Evolutionary conservation across 2,113 vertebrate species (phyloP), one percentile per base, ranked within the genome.

Genomic region (Ctenomys sociabilis): DNA sequence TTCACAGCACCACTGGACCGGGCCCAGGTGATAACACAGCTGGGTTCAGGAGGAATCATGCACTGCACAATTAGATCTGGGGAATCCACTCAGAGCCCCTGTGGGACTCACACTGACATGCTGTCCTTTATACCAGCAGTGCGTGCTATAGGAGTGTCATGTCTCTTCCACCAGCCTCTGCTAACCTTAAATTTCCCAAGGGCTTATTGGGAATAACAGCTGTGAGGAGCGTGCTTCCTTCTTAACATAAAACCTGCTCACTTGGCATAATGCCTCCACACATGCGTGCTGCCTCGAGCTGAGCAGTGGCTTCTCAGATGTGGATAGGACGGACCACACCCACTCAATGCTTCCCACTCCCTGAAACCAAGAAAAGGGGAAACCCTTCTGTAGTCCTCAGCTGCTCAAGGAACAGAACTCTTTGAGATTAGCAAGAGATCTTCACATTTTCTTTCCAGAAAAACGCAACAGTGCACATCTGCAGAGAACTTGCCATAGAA

Each of bases 261-360:
- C 30, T 1, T 10, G n/a, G 30, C 37, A n/a, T 43, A 32, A 22
- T 26, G 5, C 28, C 45, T 80, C 45, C 45, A 45, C 73, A 77
- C 7, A 40, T 7, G 40, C 24, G 45, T 12, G 45, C 24, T 2
- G 13, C 40, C 73, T 45, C 2, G 40, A 45, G 26, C 40, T 26
- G 12, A 40, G 40, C 40, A 16, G 24, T 28, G 40, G 13, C 5
- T 0, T 40, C 72, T 43, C 73, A 16, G 40, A 43, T 30, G 40
- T 77, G 73, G 12, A 14, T 45, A 43, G 73, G 73, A 45, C 6
- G 45, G 24, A 30, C 43, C 40, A 45, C 73, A 77, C 73, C 24
- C 14, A 13, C 26, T 12, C 11, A 0, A 54, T 0, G 1, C 26
- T 1, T 30, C 72, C 54, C 3, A 1, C 24, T 16, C n/a, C 75